Base-by-base conservation (phyloP, 2,113 vertebrate species). In the Odocoileus virginianus region DNA sequence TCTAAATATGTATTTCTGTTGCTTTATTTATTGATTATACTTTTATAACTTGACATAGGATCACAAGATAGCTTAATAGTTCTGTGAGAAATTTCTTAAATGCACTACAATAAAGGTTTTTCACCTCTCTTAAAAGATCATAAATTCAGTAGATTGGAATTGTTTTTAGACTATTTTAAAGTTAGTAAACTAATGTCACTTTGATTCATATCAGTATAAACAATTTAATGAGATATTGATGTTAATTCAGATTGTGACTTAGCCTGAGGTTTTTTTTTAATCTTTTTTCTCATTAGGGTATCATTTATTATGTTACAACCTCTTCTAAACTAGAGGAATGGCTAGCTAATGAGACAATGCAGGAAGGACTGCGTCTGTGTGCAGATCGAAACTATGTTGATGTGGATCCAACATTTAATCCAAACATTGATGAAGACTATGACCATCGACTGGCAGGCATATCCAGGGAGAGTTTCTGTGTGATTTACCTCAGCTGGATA, bases 361-460 rank as follows among this genome's bases (percentile, higher is more conserved):
- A 99, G 97, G 99, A 99, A 81, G 99, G 99, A 36, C 98, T 99
- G 36, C 99, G 99, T 67, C 98, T 98, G 7, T 99, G 99, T 94
- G 98, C 99, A 3, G 99, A 99, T 98, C 99, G 99, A 95, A 99
- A 99, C 98, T 99, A 99, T 2, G 99, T 99, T 43, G 99, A 99
- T 97, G 99, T 99, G 87, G 99, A 99, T 98, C 99, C 99, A 23
- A 99, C 99, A 6, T 99, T 99, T 98, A 99, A 99, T 97, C 99
- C 99, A 89, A 99, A 99, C 98, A 99, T 99, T 57, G 99, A 99
- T 76, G 99, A 99, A 98, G 99, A 99, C 98, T 99, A 99, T 89
- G 99, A 99, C 98, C 99, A 99, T 43, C 99, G 99, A 5, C 98
- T 99, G 40, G 99, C 99, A 27, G 99, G 99, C 95, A 99, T 99